Base-by-base conservation (phyloP, 1,140 invertebrate species). In the Sycophila sp. region DNA sequence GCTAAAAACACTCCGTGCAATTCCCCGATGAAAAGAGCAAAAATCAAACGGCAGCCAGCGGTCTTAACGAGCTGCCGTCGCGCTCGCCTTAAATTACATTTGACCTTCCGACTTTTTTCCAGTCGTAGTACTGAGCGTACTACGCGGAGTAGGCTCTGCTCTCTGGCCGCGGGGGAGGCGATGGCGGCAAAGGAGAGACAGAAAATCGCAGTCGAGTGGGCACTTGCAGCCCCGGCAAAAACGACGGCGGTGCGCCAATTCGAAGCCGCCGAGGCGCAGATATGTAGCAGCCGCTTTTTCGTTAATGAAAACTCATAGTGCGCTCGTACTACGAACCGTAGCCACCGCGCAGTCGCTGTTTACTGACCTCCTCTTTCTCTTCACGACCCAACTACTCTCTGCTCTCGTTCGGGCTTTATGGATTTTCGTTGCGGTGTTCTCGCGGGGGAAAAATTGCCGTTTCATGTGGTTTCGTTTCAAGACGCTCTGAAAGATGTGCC, bases 251-350 rank as follows among this genome's bases (percentile, higher is more conserved):
- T 17, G 70, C 53, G 64, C 62, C 70, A 63, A 69, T 71, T 69
- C 63, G 65, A 68, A 24, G 22, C 62, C 47, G 24, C 36, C 32
- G 34, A 47, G 36, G 55, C 49, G 70, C 58, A n/a, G n/a, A n/a
- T n/a, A n/a, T 49, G 69, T 42, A 76, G 56, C 73, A 62, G 22
- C 40, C 51, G 73, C 74, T 77, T 76, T 79, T 75, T 72, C 77
- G 76, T 77, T 79, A 78, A 79, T 78, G 78, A 78, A 79, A 79
- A 76, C 73, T 77, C 66, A 69, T 62, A 38, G 32, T 55, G 51
- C 30, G 51, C 32, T n/a, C n/a, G n/a, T 38, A 53, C 62, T 49
- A 65, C 62, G 34, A 40, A 0, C 26, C 4, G 17, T 59, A 40
- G 32, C 36, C 42, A 38, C 15, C 13, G 22, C 19, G 30, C 8